Conservation (phyloP, 92 coral and sea anemone species). For the Anthopleura xanthogrammica region DNA sequence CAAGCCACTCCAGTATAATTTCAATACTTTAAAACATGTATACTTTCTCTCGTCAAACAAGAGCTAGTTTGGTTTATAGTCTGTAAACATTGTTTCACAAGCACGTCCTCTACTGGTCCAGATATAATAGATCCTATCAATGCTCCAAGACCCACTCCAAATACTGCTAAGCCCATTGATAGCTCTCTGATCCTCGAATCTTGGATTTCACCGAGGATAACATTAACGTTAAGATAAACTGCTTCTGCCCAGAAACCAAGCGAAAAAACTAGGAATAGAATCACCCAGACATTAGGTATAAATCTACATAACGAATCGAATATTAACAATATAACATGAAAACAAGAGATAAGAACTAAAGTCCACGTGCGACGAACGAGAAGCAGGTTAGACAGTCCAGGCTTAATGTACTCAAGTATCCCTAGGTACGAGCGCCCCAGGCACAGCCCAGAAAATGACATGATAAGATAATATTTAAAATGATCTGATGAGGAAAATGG, state of each 20-base stretch:
- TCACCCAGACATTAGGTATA: conserved; percentile 19
- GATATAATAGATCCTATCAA: background rate
- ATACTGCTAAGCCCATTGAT: background rate
- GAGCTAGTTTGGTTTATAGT: background rate
- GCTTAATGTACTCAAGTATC: background rate
- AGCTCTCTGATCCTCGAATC: too few relatives aligned
- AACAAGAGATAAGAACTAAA: background rate
- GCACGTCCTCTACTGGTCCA: background rate
- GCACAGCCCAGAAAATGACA: conserved; percentile 18
- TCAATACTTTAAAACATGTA: too few relatives aligned
- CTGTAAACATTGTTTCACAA: background rate
- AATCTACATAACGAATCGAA: conserved; percentile 16
- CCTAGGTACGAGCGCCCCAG: conserved; percentile 8
- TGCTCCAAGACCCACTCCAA: background rate
- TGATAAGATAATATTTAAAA: conserved; percentile 12
- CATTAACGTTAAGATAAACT: background rate
- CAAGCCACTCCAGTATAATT: too few relatives aligned
- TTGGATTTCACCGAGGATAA: too few relatives aligned
- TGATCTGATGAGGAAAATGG: conserved; percentile 18
- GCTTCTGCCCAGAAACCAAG: background rate
- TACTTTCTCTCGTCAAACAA: background rate
- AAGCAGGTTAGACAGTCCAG: conserved; percentile 16
- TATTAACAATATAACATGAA: conserved; percentile 7
- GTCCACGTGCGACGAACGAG: conserved; percentile 1
- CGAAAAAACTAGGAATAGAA: background rate